Base-by-base conservation (phyloP, 2,113 vertebrate species). In the Campylorhamphus procurvoides region DNA sequence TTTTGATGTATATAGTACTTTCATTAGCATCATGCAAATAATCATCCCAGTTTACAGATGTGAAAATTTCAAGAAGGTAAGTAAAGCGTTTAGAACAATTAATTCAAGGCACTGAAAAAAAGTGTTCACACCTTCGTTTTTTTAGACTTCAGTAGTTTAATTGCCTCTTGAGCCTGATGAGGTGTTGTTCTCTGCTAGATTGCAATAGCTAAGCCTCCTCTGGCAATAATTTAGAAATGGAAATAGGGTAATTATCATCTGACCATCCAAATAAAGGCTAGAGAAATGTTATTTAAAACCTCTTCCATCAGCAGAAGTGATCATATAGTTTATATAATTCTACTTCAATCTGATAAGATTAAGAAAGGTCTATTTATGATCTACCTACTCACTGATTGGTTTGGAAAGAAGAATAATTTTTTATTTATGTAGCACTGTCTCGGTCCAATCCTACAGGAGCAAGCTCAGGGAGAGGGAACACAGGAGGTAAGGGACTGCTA, bases 91-190 rank as follows among this genome's bases (percentile, higher is more conserved):
- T 72, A 4, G 3, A 87, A 82, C 11, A 79, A 49, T 81, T 87
- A 68, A 86, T 81, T 18, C 39, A 88, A 74, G 69, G 72, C 33
- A 49, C 56, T 84, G 35, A 52, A 59, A 52, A 42, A 74, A 90
- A 81, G 6, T 67, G 24, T 81, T 84, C 39, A 14, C 75, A 31
- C 27, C 64, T 92, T 47, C 37, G 23, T 40, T 68, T 73, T 88
- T 76, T 85, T 64, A 63, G 15, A 63, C 82, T 89, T 84, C 60
- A 56, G 42, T 84, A 64, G 40, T 56, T 92, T 81, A 84, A 84
- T 90, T 91, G 84, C 82, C 42, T 90, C 50, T 94, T 89, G 56
- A 90, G 44, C 44, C 31, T 60, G 46, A 78, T 81, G 60, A 95
- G 39, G 35, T 95, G 72, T 68, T 95, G 76, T 29, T 93, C 60